Evolutionary conservation across 2,113 vertebrate genomes (phyloP), one percentile per base, ranked within the genome.

Genomic region (Anas platyrhynchos): DNA sequence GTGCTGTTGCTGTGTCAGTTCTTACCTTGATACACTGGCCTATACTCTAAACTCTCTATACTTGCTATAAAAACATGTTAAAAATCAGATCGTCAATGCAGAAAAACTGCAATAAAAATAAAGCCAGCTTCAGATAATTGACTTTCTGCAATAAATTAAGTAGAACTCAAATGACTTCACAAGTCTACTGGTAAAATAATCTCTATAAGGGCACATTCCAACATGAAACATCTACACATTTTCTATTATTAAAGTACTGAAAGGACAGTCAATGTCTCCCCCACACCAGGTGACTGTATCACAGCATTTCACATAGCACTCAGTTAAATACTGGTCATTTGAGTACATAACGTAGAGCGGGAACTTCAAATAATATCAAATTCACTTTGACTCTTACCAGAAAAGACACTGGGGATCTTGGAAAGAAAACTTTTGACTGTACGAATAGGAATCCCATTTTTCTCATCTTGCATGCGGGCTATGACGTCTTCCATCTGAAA

Each of bases 371-470:
- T 6, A 83, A 10, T 16, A 86, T 21, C 16, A 78, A 89, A 92
- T 68, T 62, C 14, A 82, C n/a, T 92, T 91, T 71, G 16, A 86
- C 36, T 92, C 98, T 99, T 98, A 99, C 99, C 99, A 96, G 99
- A 99, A 98, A 99, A 99, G 95, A 99, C 99, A 95, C 99, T 99
- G 88, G 99, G 99, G 85, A 99, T 99, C 98, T 99, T 99, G 97
- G 99, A 99, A 94, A 99, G 98, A 97, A 99, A 99, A 97, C 99
- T 99, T 98, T 99, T 99, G 96, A 99, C 99, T 41, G 99, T 99
- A 77, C 99, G 98, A 95, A 99, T 99, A 44, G 99, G 99, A 97
- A 99, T 99, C 90, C 99, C 99, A 81, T 99, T 99, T 97, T 99
- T 99, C 96, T 99, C 99, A 83, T 99, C 99, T 97, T 99, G 99